These are phyloP conservation scores for Tuberolachnus salignus DNA, from an alignment of 2,888 invertebrate genomes.

Conservation along the genomic window DNA sequence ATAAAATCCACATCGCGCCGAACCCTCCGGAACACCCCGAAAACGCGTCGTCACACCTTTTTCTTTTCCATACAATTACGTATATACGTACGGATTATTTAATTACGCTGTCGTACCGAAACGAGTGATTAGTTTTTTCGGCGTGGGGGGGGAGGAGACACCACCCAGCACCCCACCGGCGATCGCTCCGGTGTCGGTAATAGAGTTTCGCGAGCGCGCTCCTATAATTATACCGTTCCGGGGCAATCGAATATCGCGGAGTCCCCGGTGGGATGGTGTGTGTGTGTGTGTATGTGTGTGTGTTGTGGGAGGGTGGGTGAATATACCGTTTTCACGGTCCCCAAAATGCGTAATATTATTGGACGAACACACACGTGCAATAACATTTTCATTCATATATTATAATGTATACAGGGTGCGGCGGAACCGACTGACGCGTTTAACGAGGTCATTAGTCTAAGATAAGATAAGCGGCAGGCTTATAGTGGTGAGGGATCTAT, in stretches of 20 bases:
- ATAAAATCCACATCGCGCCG: not conserved
- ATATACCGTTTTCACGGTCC: not conserved
- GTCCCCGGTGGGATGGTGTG: slow-evolving; percentile 16
- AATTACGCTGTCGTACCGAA: slow-evolving; percentile 22
- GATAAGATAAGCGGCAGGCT: too few species aligned
- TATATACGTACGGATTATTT: slow-evolving; percentile 24
- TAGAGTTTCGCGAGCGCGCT: slow-evolving; percentile 24
- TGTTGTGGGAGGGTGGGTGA: not conserved
- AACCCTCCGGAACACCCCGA: not conserved
- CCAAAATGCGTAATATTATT: too few species aligned
- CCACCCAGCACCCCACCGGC: not conserved
- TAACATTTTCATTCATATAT: too few species aligned
- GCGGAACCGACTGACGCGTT: too few species aligned
- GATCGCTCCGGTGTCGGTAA: too few species aligned
- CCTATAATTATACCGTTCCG: slow-evolving; percentile 15
- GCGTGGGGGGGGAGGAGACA: not conserved
- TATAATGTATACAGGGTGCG: too few species aligned
- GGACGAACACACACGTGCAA: too few species aligned
- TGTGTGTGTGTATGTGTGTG: not conserved
- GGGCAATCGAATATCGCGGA: not conserved
- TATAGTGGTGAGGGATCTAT: too few species aligned
- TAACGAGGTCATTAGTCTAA: too few species aligned
- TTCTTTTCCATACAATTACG: not conserved
- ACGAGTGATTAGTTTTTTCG: slow-evolving; percentile 44
- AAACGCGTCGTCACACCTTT: not conserved